Percentiles rank a stretch among this genome's conserved stretches.
Evolutionary conservation across 2,888 invertebrate species (phyloP).

Genomic region (Plagodis pulveraria): DNA sequence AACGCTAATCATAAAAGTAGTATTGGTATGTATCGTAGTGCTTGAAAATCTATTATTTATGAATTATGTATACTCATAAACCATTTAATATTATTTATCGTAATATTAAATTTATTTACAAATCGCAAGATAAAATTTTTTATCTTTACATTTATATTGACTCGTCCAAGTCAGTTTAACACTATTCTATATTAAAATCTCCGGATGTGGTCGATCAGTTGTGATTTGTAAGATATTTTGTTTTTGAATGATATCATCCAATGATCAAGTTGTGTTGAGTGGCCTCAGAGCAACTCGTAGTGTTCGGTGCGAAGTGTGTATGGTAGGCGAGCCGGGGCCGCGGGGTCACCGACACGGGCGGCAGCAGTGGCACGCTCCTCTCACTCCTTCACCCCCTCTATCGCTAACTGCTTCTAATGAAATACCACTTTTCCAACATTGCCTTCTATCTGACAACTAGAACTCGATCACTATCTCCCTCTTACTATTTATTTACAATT

Average conservation of each 20-base stretch:
- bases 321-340: conserved; percentile 65
- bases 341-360: conserved; percentile 77
- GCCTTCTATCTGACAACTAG: conserved; percentile 8
- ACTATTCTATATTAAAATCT: too few species aligned
- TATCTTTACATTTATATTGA: too few species aligned
- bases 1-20: too few species aligned
- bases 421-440: conserved; percentile 31
- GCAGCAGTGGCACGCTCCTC: conserved; percentile 46
- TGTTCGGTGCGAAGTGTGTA: conserved; percentile 34
- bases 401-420: conserved; percentile 49
- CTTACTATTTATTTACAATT: neutral
- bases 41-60: too few species aligned
- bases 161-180: too few species aligned
- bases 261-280: conserved; percentile 55
- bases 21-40: too few species aligned
- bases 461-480: conserved; percentile 2
- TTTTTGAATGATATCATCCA: conserved; percentile 30
- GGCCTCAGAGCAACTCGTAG: conserved; percentile 50
- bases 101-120: too few species aligned
- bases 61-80: too few species aligned
- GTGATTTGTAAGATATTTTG: conserved; percentile 10
- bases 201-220: too few species aligned
- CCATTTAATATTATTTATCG: too few species aligned
- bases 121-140: too few species aligned
- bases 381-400: conserved; percentile 51